Percentiles rank a stretch among this genome's conserved stretches.
Conservation (phyloP, 2,797 vertebrate genomes). For the Tragopan temminckii region DNA sequence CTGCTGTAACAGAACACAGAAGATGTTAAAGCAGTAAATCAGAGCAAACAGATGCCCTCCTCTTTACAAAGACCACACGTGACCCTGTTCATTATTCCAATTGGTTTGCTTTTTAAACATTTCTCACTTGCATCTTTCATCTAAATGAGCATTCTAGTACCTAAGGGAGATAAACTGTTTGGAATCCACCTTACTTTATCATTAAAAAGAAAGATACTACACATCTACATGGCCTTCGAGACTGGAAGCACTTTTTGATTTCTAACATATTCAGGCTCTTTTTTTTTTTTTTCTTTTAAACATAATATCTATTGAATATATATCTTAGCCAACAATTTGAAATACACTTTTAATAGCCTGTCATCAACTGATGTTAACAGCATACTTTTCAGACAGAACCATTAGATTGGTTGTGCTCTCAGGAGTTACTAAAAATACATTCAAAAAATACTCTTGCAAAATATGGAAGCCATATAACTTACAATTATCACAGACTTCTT, state of each 20-base stretch:
- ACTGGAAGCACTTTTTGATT: background rate
- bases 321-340: background rate
- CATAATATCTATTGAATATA: background rate
- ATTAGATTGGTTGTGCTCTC: background rate
- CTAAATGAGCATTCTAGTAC: background rate
- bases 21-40: background rate
- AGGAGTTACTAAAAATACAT: background rate
- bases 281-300: background rate
- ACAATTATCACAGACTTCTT: background rate
- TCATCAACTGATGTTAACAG: background rate
- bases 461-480: background rate
- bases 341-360: background rate
- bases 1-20: background rate
- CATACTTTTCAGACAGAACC: background rate
- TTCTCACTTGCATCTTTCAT: background rate
- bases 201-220: background rate
- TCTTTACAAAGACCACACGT: background rate
- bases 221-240: background rate
- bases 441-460: background rate
- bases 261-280: background rate
- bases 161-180: background rate
- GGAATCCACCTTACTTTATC: background rate
- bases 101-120: background rate
- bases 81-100: background rate
- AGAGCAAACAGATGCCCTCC: background rate